These are phyloP conservation scores for Drosophila atripex DNA, from an alignment of 2,888 invertebrate species.

Conservation along the genomic window DNA sequence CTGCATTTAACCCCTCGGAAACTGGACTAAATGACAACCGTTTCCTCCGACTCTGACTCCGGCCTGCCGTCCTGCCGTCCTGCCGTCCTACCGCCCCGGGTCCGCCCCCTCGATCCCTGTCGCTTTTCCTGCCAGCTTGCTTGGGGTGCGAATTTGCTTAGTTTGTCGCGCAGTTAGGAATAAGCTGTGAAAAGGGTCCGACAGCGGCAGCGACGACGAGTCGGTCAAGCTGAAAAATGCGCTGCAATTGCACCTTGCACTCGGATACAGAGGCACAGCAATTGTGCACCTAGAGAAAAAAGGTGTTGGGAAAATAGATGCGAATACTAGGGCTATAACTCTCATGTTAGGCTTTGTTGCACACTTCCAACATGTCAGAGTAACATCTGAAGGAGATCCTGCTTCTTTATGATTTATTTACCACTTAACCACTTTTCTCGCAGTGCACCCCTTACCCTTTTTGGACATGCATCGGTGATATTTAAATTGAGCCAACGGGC, in stretches of 20 bases:
- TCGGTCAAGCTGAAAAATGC: slow-evolving; percentile 81
- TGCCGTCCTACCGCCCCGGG: background rate
- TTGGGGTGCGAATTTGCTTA: slow-evolving; percentile 65
- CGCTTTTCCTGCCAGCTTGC: slow-evolving; percentile 29
- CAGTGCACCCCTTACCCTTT: slow-evolving; percentile 45
- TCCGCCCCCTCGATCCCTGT: slow-evolving; percentile 5
- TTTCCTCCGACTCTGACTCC: slow-evolving; percentile 46
- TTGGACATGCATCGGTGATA: slow-evolving; percentile 78
- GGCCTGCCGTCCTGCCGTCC: background rate
- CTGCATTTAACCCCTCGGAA: slow-evolving; percentile 64
- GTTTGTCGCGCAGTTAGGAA: slow-evolving; percentile 58
- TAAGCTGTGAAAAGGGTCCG: slow-evolving; percentile 49
- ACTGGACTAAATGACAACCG: slow-evolving; percentile 63
- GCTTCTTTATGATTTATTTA: too few relatives aligned
- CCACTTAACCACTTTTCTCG: background rate
- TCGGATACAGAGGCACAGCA: slow-evolving; percentile 29
- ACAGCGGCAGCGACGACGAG: slow-evolving; percentile 51
- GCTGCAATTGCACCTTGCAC: slow-evolving; percentile 77
- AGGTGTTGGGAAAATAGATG: background rate
- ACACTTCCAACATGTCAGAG: too few relatives aligned
- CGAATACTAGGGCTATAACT: too few relatives aligned
- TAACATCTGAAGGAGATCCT: too few relatives aligned
- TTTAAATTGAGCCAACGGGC: slow-evolving; percentile 76
- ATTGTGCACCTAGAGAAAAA: slow-evolving; percentile 7
- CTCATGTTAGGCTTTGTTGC: too few relatives aligned